Evolutionary conservation across 2,113 vertebrate genomes (phyloP).

Genomic region (Embiotoca jacksoni): DNA sequence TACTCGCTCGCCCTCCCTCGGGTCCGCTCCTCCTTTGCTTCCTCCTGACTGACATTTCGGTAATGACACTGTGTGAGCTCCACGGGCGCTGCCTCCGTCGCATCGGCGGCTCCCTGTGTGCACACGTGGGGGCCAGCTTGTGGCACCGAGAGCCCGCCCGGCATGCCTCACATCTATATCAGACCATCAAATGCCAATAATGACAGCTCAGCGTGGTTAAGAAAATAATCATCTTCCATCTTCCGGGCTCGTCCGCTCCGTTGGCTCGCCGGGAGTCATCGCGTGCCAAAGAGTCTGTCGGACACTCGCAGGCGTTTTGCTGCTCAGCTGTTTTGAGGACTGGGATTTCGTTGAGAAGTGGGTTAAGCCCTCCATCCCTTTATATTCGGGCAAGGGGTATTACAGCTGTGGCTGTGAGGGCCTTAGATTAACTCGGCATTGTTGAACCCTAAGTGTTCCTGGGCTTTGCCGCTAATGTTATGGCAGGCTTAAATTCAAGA

Average conservation of each 20-base stretch:
- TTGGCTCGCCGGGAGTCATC: conserved; percentile 2
- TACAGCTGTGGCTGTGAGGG: conserved; percentile 41
- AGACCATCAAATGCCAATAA: conserved; percentile 47
- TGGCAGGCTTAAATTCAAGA: conserved; percentile 18
- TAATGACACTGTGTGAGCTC: conserved; percentile 69
- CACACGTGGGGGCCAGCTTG: conserved; percentile 30
- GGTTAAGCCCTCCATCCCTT: conserved; percentile 66
- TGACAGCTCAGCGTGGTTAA: conserved; percentile 41
- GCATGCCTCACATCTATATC: conserved; percentile 44
- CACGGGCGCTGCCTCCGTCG: conserved; percentile 38
- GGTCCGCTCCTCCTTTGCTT: conserved; percentile 40
- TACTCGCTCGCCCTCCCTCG: not conserved
- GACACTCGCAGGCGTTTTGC: conserved; percentile 26
- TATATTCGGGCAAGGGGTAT: conserved; percentile 58
- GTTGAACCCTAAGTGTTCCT: conserved; percentile 43
- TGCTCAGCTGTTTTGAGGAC: conserved; percentile 53
- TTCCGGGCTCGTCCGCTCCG: conserved; percentile 19
- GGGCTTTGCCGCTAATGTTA: conserved; percentile 30
- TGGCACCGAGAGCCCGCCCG: conserved; percentile 29
- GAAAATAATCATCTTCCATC: conserved; percentile 35
- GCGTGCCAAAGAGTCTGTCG: conserved; percentile 39
- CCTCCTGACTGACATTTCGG: conserved; percentile 77
- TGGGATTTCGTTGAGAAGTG: conserved; percentile 63
- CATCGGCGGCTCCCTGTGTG: conserved; percentile 33
- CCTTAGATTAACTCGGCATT: conserved; percentile 41